Evolutionary conservation across 2,113 vertebrate species (phyloP), one percentile per base, ranked within the genome.

Genomic region (Oncorhynchus nerka): DNA sequence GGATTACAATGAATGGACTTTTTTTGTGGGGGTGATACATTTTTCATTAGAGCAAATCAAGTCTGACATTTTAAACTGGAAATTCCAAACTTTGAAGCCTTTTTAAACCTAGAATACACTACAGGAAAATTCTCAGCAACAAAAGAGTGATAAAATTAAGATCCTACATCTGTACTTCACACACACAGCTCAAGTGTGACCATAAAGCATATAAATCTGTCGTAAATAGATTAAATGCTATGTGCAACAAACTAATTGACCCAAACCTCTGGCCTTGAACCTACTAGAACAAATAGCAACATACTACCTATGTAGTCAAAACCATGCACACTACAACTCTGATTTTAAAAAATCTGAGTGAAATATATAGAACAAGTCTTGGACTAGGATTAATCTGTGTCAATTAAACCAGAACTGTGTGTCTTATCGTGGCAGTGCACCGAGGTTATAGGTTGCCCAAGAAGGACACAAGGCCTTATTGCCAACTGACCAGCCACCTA

Each of bases 191-290:
- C 61, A 74, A 77, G 61, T 71, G 79, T 77, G 32, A 74, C 79
- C 77, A 79, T 70, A 73, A 81, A 86, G 73, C 75, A 66, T 28
- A 20, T 2, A 79, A 83, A 86, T 79, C 79, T 75, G 74, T 81
- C 75, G 69, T 77, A 8, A 74, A 78, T 77, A 34, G 67, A 49
- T 22, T 3, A 62, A 8, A 4, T 24, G 8, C n/a, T 62, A 13
- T 3, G n/a, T 62, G n/a, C 59, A 62, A 20, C 19, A 55, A 55
- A 55, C 51, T 15, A 1, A 83, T 76, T n/a, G 34, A 79, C 19
- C 3, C 77, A 66, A 75, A 80, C 80, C 57, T 1, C 24, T 82
- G 85, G 87, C 81, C 80, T 68, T 75, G 64, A 12, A 49, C 64
- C 24, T n/a, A 22, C 1, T 28, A 22, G 9, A 0, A 16, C 1